Base-by-base conservation (phyloP, 1,140 invertebrate genomes). In the Drosophila tsacasi region DNA sequence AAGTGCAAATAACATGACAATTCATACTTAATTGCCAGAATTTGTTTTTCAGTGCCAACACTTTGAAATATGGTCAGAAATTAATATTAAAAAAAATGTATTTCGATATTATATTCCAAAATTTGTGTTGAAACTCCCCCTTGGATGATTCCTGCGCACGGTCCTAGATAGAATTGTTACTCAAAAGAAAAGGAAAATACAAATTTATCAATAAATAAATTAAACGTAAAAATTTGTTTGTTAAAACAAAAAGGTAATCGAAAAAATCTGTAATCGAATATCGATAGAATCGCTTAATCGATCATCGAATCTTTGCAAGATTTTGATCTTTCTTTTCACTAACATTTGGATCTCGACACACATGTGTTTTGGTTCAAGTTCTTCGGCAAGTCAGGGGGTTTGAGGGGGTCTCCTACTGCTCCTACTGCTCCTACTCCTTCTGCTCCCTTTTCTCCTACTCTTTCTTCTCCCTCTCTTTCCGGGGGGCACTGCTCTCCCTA, bases 361-460 rank as follows among this genome's bases (percentile, higher is more conserved):
- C 49, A 23, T 23, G 19, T 55, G 39, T 84, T 84, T 84, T 85
- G 81, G 81, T 83, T 73, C 69, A 83, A 84, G 76, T 83, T 84
- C 83, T 79, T 79, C 71, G 78, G 63, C 58, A 75, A 75, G 72
- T 63, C 69, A 32, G 49, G 72, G 58, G 49, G 47, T 1, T 0
- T 2, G 32, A 17, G 9, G 15, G 46, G 15, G 3, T 25, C 23
- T 25, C 46, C 46, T 49, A 25, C 13, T 3, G n/a, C 6, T 19
- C 6, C 30, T 19, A 5, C 23, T 64, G 21, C 37, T 46, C 17
- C 27, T 30, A 7, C 27, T 30, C 27, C 8, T 7, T 30, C 27
- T 30, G 25, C n/a, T n/a, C 47, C 32, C 39, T 67, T n/a, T n/a
- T n/a, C 32, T 37, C n/a, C n/a, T n/a, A n/a, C 15, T 32, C 47